Evolutionary conservation across 2,888 invertebrate species (phyloP), one percentile per base, ranked within the genome.

Genomic region (Lasioglossum morio): DNA sequence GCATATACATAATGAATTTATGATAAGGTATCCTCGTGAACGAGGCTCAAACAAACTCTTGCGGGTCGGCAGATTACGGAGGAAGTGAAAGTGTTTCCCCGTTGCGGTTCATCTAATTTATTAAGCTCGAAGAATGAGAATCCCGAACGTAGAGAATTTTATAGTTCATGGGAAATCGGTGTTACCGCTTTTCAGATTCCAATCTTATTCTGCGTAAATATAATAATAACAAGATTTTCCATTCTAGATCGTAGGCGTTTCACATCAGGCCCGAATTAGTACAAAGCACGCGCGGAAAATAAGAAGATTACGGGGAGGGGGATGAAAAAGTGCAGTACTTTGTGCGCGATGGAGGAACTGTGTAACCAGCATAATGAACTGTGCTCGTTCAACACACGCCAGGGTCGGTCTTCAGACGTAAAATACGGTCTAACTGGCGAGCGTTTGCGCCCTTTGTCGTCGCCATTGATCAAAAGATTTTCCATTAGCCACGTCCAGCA

Each of bases 1-100:
- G 2, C n/a, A n/a, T n/a, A 14, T 8, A 30, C 3, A 23, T 66
- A 72, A 79, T 85, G 46, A 75, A 84, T 75, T 79, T 37, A 37
- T 37, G 72, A 63, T 66, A 63, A 57, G 72, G 34, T 53, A 37
- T 53, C 16, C 53, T 5, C 23, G 37, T 27, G 34, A 27, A 27
- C 43, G 43, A 23, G 23, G 57, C 19, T 46, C 8, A 37, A 70
- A 23, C 43, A n/a, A 46, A 48, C 27, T 14, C 53, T 40, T 27
- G 12, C 19, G 5, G 12, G 57, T n/a, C 7, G 30, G 16, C 12
- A 46, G 66, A 43, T 40, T 46, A 46, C 66, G 43, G 66, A 66
- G 12, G 34, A 48, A 34, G 57, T 19, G 10, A 34, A 34, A 34
- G 34, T 23, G 66, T 37, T 10, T 23, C 4, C 19, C 23, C 19